Evolutionary conservation across 2,797 vertebrate species (phyloP).

Genomic region (Loriculus beryllinus): DNA sequence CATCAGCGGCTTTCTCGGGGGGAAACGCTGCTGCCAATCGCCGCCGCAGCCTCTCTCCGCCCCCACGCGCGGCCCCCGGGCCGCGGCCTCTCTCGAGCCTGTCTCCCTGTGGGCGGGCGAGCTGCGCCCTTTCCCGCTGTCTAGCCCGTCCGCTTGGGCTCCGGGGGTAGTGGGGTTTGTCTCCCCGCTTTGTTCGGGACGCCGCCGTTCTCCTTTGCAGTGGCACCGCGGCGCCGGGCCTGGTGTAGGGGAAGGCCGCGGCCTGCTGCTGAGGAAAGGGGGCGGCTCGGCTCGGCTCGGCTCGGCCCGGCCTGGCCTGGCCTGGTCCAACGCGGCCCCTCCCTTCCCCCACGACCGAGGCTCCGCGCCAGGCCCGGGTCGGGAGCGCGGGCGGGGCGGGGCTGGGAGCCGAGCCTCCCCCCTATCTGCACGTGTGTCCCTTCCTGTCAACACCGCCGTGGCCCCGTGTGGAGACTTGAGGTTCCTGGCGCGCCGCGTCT

Average conservation of each 20-base stretch:
- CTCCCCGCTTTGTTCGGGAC: background rate
- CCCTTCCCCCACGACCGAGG: background rate
- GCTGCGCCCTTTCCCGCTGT: background rate
- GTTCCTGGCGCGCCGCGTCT: background rate
- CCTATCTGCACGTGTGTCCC: background rate
- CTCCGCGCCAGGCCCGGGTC: background rate
- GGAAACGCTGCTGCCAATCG: background rate
- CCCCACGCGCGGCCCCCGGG: background rate
- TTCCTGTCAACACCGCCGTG: background rate
- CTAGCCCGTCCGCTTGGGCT: background rate
- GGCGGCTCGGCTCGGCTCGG: too few relatives aligned
- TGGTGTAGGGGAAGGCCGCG: background rate
- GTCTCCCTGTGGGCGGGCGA: background rate
- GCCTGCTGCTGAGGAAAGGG: too few relatives aligned
- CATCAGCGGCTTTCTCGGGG: background rate
- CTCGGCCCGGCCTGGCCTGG: background rate
- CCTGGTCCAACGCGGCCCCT: background rate
- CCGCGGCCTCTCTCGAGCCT: background rate
- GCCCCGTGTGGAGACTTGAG: accelerated
- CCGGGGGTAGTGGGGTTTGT: too few relatives aligned
- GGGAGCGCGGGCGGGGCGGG: background rate
- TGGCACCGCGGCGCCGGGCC: background rate
- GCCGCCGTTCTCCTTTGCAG: too few relatives aligned
- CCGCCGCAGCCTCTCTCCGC: background rate
- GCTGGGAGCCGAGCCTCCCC: background rate